Percentiles rank a stretch among this genome's conserved stretches.
phyloP scores from a whole-genome alignment of 2,888 invertebrate species.

The Neoitamus cyanurus region DNA sequence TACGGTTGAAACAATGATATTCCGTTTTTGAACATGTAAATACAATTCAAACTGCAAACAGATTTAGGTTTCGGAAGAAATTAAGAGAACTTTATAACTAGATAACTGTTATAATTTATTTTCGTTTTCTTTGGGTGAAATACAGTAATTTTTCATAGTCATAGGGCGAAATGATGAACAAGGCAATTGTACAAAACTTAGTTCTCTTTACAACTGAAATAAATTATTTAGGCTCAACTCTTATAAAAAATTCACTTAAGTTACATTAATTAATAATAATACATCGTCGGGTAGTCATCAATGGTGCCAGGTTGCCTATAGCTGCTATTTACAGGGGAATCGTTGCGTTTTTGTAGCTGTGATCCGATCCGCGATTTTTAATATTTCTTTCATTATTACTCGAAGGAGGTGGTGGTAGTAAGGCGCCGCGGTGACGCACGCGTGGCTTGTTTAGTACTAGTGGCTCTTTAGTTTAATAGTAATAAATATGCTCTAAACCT shows the following conservation, averaged over 20 bases:
- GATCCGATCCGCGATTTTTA: not conserved
- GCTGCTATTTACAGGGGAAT: slow-evolving; percentile 37
- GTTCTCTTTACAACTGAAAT: slow-evolving; percentile 43
- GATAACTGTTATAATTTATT: slow-evolving; percentile 42
- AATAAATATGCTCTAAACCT: slow-evolving; percentile 25
- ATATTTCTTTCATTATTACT: not conserved
- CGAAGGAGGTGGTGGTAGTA: not conserved
- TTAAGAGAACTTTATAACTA: slow-evolving; percentile 23
- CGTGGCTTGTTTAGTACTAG: not conserved
- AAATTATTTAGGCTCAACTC: slow-evolving; percentile 42
- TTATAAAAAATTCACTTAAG: slow-evolving; percentile 35
- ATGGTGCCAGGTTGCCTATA: slow-evolving; percentile 37
- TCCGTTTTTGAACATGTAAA: no score
- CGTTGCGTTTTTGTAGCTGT: not conserved
- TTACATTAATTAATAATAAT: slow-evolving; percentile 40
- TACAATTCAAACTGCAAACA: no score
- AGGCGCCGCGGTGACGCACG: not conserved
- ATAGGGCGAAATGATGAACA: slow-evolving; percentile 38
- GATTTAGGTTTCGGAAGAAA: not conserved
- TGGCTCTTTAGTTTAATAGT: slow-evolving; percentile 8
- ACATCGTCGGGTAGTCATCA: slow-evolving; percentile 34
- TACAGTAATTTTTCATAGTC: slow-evolving; percentile 37
- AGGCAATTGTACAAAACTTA: slow-evolving; percentile 43
- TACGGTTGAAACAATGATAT: no score
- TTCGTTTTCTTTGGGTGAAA: slow-evolving; percentile 38